Conservation (phyloP, 2,113 vertebrate genomes). For the Aleadryas rufinucha region DNA sequence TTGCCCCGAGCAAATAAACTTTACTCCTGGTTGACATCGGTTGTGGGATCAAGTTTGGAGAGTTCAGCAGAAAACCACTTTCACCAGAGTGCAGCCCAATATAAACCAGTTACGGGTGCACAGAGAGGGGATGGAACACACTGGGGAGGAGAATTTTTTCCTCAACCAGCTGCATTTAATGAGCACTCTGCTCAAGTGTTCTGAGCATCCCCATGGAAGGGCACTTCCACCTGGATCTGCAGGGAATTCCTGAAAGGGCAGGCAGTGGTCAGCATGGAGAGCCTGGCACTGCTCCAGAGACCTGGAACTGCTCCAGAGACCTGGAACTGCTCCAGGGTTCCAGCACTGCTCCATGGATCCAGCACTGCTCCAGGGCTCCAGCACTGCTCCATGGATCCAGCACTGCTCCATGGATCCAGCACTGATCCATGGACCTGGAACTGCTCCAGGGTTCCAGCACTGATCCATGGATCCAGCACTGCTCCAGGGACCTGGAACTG, state of each 20-base stretch:
- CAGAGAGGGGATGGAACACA: neutral
- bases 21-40: accelerated
- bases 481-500: neutral
- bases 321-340: too few relatives aligned
- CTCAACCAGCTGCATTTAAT: neutral
- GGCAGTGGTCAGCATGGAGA: neutral
- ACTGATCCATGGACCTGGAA: accelerated
- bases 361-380: accelerated
- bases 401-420: accelerated
- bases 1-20: neutral
- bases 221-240: neutral
- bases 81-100: neutral
- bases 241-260: neutral
- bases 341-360: neutral
- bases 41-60: neutral
- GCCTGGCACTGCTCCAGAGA: neutral
- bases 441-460: accelerated
- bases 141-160: neutral
- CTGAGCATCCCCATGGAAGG: neutral
- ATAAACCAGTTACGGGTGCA: neutral
- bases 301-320: neutral
- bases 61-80: neutral
- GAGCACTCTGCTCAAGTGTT: neutral
- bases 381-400: accelerated
- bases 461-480: neutral